Evolutionary conservation across 1,140 invertebrate genomes (phyloP).

Genomic region (Hypsibius dujardini): DNA sequence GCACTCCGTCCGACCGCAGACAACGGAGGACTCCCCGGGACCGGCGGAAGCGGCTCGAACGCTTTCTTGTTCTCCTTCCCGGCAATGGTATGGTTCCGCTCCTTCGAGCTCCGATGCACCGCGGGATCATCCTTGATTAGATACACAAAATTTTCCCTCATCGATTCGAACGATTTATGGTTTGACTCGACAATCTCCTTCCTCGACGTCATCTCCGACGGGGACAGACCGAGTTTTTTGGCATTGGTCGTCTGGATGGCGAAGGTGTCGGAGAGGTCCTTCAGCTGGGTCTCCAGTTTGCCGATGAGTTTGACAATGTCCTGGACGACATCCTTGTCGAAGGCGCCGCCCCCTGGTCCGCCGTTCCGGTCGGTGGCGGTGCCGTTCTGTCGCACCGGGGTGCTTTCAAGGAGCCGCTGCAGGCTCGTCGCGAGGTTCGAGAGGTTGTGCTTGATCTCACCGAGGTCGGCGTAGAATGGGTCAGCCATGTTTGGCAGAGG

Average conservation of each 20-base stretch:
- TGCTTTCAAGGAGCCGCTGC: not conserved
- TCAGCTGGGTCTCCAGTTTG: constrained; percentile 1
- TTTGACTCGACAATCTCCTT: constrained; percentile 1
- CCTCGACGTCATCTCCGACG: not conserved
- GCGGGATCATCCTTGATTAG: not conserved
- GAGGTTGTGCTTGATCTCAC: constrained; percentile 4
- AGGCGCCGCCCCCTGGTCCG: too few species aligned
- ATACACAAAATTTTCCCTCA: not conserved
- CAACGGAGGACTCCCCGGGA: too few species aligned
- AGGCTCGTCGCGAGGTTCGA: not conserved
- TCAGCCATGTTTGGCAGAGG: not conserved
- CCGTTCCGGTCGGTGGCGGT: too few species aligned
- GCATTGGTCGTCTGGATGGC: not conserved
- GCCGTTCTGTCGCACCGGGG: not conserved
- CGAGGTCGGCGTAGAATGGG: constrained; percentile 4
- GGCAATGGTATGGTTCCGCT: too few species aligned
- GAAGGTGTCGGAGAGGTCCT: not conserved
- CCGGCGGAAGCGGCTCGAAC: too few species aligned
- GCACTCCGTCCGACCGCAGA: too few species aligned
- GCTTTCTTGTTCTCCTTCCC: too few species aligned
- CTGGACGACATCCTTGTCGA: not conserved
- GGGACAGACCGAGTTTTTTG: not conserved
- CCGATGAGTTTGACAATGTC: constrained; percentile 11
- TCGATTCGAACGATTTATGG: not conserved
- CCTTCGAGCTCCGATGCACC: not conserved